Percentiles rank a stretch among this genome's conserved stretches.
phyloP scores from a whole-genome alignment of 2,113 vertebrate species.

The Strix aluco region DNA sequence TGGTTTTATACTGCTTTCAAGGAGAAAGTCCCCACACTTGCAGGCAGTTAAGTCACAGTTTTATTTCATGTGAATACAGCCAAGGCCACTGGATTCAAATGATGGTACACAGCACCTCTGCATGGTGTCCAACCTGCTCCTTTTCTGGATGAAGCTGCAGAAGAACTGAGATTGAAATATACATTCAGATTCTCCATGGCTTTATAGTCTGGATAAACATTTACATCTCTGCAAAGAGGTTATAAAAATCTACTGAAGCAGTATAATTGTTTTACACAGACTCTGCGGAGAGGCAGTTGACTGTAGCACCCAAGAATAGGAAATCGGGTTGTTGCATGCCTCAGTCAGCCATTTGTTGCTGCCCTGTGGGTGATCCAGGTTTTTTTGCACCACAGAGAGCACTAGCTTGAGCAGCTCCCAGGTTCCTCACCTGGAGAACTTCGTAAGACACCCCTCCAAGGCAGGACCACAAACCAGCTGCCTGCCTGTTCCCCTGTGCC shows the following conservation, averaged over 20 bases:
- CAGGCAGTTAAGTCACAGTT: neutral
- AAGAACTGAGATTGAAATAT: neutral
- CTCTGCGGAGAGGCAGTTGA: neutral
- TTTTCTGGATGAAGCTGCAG: neutral
- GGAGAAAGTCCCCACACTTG: neutral
- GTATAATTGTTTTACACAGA: neutral
- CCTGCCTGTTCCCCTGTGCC: neutral
- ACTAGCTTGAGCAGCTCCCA: neutral
- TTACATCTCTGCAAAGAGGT: neutral
- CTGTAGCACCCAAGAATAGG: neutral
- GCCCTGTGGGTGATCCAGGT: accelerated
- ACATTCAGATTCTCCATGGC: neutral
- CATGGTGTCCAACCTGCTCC: neutral
- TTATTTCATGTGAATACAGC: neutral
- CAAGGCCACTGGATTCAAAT: neutral
- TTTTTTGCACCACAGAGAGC: neutral
- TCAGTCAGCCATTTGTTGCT: neutral
- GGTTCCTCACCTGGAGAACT: neutral
- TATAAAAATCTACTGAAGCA: neutral
- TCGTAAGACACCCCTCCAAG: neutral
- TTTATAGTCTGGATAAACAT: neutral
- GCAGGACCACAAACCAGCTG: neutral
- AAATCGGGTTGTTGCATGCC: accelerated
- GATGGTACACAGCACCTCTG: neutral
- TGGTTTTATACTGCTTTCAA: neutral